Base-by-base conservation (phyloP, 2,797 vertebrate species). In the Echeneis naucrates region DNA sequence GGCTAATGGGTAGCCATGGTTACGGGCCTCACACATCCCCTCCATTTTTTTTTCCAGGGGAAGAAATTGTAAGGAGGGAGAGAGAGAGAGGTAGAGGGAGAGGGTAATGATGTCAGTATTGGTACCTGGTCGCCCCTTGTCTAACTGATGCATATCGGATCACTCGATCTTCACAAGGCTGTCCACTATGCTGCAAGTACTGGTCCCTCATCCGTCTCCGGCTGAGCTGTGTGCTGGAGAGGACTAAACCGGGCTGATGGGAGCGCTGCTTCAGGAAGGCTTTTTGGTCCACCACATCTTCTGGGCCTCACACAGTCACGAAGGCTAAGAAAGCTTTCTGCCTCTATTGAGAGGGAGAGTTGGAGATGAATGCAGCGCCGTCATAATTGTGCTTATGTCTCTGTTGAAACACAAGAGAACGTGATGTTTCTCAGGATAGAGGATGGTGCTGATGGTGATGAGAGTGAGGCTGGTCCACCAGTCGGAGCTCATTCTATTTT, bases 1-100 rank as follows among this genome's bases (percentile, higher is more conserved):
- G 90, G 85, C 88, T 90, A 85, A 89, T 85, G 55, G 85, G 92
- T 94, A 91, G 83, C 93, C 92, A 92, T 94, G 92, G 92, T 87
- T 91, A 93, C 92, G 70, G 82, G 82, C 78, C 79, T 90, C 85
- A 88, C 84, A 89, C 85, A 91, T 91, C 81, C 79, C 87, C 61
- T 83, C 75, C 81, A 84, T 86, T 61, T 84, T 64, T 68, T 58
- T 65, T 38, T 65, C 38, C 65, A 48, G 54, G 71, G 56, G 37
- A 80, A 76, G 70, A 61, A 72, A 79, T 59, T 78, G 80, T 65
- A 78, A 55, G 52, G 61, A 54, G 52, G 17, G 68, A 51, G 52
- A 30, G 38, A 27, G 58, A 52, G 61, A 42, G 53, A 44, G 54
- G 59, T 61, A 38, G 35, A 23, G 40, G 42, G 44, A 38, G 66